phyloP scores from a whole-genome alignment of 2,797 vertebrate species.

The Distichodus sexfasciatus region DNA sequence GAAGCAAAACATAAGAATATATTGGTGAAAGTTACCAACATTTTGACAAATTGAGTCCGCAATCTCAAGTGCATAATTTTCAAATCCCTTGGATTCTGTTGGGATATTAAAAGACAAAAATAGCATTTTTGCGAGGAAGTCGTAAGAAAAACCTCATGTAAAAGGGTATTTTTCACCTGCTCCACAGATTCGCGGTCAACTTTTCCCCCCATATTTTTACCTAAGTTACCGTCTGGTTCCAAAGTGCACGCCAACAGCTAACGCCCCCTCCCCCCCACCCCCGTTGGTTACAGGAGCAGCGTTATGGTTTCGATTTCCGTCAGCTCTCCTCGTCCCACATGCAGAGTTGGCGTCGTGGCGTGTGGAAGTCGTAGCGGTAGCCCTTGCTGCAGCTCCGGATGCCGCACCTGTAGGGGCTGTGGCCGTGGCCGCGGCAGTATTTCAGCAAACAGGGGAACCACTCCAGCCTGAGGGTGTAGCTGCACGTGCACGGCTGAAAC shows the following conservation, averaged over 20 bases:
- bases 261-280: too few species aligned
- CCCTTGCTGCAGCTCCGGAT: constrained; percentile 85
- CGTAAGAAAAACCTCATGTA: too few species aligned
- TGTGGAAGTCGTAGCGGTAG: constrained; percentile 78
- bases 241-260: neutral
- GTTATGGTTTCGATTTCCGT: neutral
- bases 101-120: neutral
- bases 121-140: neutral
- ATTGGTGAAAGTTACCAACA: too few species aligned
- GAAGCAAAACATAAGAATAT: too few species aligned
- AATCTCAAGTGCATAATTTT: too few species aligned
- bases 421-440: constrained; percentile 75
- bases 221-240: too few species aligned
- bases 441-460: constrained; percentile 87
- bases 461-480: constrained; percentile 76
- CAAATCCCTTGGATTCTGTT: neutral
- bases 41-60: too few species aligned
- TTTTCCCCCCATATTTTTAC: too few species aligned
- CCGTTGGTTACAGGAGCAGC: neutral
- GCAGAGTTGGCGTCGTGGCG: constrained; percentile 77
- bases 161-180: too few species aligned
- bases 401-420: constrained; percentile 81
- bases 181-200: too few species aligned
- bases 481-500: constrained; percentile 77
- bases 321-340: constrained; percentile 82